Evolutionary conservation across 2,797 vertebrate species (phyloP).

Genomic region (Rhincodon typus): DNA sequence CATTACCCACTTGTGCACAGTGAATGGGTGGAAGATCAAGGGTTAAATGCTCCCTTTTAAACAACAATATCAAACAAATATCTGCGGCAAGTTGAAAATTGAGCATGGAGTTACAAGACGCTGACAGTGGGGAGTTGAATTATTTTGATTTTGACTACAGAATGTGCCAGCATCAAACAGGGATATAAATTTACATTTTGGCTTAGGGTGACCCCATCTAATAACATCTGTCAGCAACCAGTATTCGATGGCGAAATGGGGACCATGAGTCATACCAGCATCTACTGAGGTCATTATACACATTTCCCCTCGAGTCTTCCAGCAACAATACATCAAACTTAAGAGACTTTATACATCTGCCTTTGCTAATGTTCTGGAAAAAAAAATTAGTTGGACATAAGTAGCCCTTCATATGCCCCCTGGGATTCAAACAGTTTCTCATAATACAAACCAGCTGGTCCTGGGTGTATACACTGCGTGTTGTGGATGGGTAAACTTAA

Average conservation of each 20-base stretch:
- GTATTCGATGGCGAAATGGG: not conserved
- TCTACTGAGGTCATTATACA: not conserved
- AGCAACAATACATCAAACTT: not conserved
- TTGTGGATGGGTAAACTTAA: not conserved
- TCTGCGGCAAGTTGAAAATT: not conserved
- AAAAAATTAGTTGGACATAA: not conserved
- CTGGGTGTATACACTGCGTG: too few species aligned
- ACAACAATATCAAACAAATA: not conserved
- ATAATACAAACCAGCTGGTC: not conserved
- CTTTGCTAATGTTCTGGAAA: not conserved
- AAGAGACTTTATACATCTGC: not conserved
- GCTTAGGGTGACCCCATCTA: not conserved
- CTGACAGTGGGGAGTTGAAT: not conserved
- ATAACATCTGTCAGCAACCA: not conserved
- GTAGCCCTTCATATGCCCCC: not conserved
- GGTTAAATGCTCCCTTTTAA: not conserved
- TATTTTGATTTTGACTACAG: not conserved
- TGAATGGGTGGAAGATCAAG: not conserved
- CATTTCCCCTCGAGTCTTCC: not conserved
- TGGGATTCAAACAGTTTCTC: not conserved
- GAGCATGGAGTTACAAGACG: not conserved
- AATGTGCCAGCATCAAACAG: not conserved
- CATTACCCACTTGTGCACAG: not conserved
- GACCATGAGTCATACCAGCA: not conserved
- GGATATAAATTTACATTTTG: not conserved